A percentile compares a stretch with the other conserved stretches of the same genome.
Conservation (phyloP, 1,140 invertebrate genomes). For the Drosophila nikananu region DNA sequence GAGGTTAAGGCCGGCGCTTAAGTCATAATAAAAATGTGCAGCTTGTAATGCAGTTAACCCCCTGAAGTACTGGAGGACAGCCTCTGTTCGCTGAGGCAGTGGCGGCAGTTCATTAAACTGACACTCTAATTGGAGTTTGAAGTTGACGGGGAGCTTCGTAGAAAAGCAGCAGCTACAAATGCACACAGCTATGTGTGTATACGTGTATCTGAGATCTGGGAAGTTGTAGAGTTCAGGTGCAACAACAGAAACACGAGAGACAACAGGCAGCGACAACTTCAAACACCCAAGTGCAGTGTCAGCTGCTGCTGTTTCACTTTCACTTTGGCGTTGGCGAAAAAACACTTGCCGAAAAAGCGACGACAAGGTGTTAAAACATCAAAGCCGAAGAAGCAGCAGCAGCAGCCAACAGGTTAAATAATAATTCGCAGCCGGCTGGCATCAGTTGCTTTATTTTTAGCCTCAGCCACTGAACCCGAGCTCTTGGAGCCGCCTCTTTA, state of each 20-base stretch:
- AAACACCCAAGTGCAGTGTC: slow-evolving; percentile 76
- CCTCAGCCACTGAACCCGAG: slow-evolving; percentile 54
- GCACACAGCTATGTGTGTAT: slow-evolving; percentile 50
- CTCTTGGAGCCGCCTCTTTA: slow-evolving; percentile 4
- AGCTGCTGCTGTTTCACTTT: slow-evolving; percentile 69
- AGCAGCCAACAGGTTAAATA: slow-evolving; percentile 65
- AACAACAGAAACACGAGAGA: slow-evolving; percentile 37
- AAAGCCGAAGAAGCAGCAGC: slow-evolving; percentile 51
- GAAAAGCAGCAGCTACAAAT: slow-evolving; percentile 65
- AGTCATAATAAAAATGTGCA: slow-evolving; percentile 32
- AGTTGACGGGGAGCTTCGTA: slow-evolving; percentile 70
- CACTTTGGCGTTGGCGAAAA: slow-evolving; percentile 73
- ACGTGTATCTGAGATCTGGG: slow-evolving; percentile 41
- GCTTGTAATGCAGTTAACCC: slow-evolving; percentile 33
- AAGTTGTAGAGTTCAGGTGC: slow-evolving; percentile 79
- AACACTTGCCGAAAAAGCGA: slow-evolving; percentile 72
- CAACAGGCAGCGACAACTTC: slow-evolving; percentile 51
- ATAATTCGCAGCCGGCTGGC: slow-evolving; percentile 68
- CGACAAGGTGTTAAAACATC: slow-evolving; percentile 50
- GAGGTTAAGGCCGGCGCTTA: slow-evolving; percentile 56
- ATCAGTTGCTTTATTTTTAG: slow-evolving; percentile 61
- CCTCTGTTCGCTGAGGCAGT: slow-evolving; percentile 54
- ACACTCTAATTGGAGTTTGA: slow-evolving; percentile 81
- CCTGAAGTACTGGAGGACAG: slow-evolving; percentile 5
- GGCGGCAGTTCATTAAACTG: slow-evolving; percentile 79